Evolutionary conservation across 1,140 invertebrate species (phyloP).

Genomic region (Tyrophagus putrescentiae): DNA sequence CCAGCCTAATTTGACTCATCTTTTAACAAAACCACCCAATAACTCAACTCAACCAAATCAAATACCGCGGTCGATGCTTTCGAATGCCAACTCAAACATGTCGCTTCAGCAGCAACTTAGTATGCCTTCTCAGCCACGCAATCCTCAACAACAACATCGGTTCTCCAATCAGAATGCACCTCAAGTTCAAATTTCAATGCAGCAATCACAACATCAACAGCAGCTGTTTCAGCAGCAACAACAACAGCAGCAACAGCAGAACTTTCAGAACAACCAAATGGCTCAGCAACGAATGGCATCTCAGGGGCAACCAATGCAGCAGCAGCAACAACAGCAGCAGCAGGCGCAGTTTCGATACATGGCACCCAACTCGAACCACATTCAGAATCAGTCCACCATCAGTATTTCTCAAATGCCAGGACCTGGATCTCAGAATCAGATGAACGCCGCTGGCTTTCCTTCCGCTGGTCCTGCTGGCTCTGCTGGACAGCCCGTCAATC

Average conservation of each 20-base stretch:
- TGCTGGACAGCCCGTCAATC: background rate
- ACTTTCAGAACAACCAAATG: slow-evolving; percentile 17
- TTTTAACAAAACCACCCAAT: slow-evolving; percentile 11
- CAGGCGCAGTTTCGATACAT: slow-evolving; percentile 17
- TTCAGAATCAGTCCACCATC: slow-evolving; percentile 9
- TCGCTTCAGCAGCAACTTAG: slow-evolving; percentile 22
- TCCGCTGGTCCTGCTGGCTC: background rate
- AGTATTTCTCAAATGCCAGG: slow-evolving; percentile 13
- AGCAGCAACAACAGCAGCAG: slow-evolving; percentile 8
- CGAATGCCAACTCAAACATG: background rate
- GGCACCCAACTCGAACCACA: slow-evolving; percentile 7
- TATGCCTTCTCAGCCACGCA: slow-evolving; percentile 16
- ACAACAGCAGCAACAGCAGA: slow-evolving; percentile 22
- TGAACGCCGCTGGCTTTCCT: slow-evolving; percentile 3
- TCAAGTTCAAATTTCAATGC: slow-evolving; percentile 16
- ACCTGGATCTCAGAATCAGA: slow-evolving; percentile 14
- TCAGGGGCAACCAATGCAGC: slow-evolving; percentile 1
- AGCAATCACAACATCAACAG: slow-evolving; percentile 17
- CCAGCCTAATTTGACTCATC: slow-evolving; percentile 12
- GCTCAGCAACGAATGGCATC: slow-evolving; percentile 8
- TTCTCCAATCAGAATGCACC: slow-evolving; percentile 3
- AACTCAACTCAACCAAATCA: slow-evolving; percentile 3
- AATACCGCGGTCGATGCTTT: background rate
- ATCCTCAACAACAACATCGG: slow-evolving; percentile 21
- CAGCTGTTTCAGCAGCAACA: slow-evolving; percentile 23